Base-by-base conservation (phyloP, 1,140 invertebrate species). In the Augochlora pura region DNA sequence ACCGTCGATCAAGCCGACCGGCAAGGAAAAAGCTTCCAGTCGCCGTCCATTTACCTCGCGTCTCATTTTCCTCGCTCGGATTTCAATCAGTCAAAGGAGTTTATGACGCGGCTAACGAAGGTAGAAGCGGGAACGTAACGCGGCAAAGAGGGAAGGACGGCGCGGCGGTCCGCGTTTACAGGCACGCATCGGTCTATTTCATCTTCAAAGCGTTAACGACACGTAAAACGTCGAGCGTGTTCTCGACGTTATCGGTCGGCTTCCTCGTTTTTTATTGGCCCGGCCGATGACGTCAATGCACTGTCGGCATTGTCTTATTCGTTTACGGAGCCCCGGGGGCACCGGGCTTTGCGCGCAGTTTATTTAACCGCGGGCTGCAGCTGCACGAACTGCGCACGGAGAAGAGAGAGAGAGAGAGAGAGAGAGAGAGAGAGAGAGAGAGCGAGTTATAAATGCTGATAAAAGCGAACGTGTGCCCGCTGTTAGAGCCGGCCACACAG, bases 381-480 rank as follows among this genome's bases (percentile, higher is more conserved):
- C 80, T 69, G 77, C 54, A 64, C 49, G 18, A 5, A 27, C 66
- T 54, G 23, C 67, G 52, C 75, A 68, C n/a, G 49, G 46, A 80
- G 77, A n/a, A n/a, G n/a, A n/a, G n/a, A n/a, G n/a, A n/a, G n/a
- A n/a, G n/a, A n/a, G n/a, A n/a, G n/a, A n/a, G n/a, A n/a, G n/a
- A n/a, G n/a, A n/a, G n/a, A n/a, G n/a, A n/a, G n/a, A n/a, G n/a
- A n/a, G n/a, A n/a, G n/a, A n/a, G n/a, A n/a, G n/a, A n/a, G n/a
- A n/a, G n/a, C n/a, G n/a, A 80, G 77, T 80, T 83, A 83, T 83
- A 83, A 83, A 83, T 57, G 81, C 77, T 81, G 76, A 81, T 69
- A 81, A 82, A n/a, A 82, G 49, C 57, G 16, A 65, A 27, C n/a
- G 49, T 57, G 46, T 18, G 42, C 62, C 62, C 54, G 42, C 64